Evolutionary conservation across 92 coral and sea anemone species (phyloP).

Genomic region (Meandrina meandrites): DNA sequence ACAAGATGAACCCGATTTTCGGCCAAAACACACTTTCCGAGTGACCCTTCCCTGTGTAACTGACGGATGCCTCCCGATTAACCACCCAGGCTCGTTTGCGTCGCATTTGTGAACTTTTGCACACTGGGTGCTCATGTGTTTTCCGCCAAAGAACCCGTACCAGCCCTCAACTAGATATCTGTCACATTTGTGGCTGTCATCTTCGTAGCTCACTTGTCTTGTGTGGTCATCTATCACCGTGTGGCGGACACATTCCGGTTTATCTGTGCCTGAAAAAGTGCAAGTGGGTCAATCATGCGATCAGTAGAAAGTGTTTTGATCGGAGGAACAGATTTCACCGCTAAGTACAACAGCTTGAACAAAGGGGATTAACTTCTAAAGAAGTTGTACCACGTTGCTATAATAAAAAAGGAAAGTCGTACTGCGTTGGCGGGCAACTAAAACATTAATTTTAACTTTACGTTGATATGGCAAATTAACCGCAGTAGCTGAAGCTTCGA

Average conservation of each 20-base stretch:
- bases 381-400: too few relatives aligned
- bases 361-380: too few relatives aligned
- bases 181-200: slow-evolving; percentile 15
- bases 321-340: too few relatives aligned
- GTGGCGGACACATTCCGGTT: neutral
- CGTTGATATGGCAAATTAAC: too few relatives aligned
- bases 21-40: slow-evolving; percentile 70
- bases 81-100: slow-evolving; percentile 64
- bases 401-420: too few relatives aligned
- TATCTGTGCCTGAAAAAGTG: neutral
- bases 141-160: slow-evolving; percentile 47
- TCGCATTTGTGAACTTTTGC: slow-evolving; percentile 22
- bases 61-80: slow-evolving; percentile 65
- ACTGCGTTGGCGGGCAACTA: too few relatives aligned
- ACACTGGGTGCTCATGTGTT: slow-evolving; percentile 6
- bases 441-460: too few relatives aligned
- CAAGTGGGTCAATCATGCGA: too few relatives aligned
- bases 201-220: neutral
- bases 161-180: slow-evolving; percentile 39
- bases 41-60: slow-evolving; percentile 57
- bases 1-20: slow-evolving; percentile 12
- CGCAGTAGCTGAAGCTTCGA: too few relatives aligned
- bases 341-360: too few relatives aligned
- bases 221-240: neutral
- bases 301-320: too few relatives aligned